Base-by-base conservation (phyloP, 2,888 invertebrate species). In the Chalcis sispes region DNA sequence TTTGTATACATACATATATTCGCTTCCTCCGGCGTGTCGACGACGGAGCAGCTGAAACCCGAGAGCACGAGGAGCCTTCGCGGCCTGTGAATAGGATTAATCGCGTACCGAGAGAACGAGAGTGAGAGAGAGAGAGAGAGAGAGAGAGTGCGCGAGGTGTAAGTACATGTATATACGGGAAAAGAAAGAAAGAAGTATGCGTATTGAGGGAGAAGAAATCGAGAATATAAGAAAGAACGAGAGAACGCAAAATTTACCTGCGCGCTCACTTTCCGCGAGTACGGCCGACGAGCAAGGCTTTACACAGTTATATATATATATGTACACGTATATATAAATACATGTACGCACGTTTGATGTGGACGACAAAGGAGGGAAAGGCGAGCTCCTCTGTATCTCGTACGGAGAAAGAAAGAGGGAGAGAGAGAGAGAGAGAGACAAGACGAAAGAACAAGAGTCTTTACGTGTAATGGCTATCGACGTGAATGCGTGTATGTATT, bases 1-100 rank as follows among this genome's bases (percentile, higher is more conserved):
- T 79, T 82, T 82, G 84, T n/a, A n/a, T 36, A 84, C 85, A 85
- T 83, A 84, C 84, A 81, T 77, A 80, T 83, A 79, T 79, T 82
- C 83, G 84, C 72, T 79, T 79, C 85, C 83, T 85, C 87, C 86
- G 86, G 87, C 85, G 7, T n/a, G n/a, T n/a, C n/a, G n/a, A n/a
- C 85, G 83, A 80, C 81, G 84, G 76, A 81, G 82, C 78, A 81
- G 82, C 82, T 82, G 83, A 82, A 81, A 81, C 79, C 80, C 80
- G 79, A 78, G 58, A 56, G 52, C 52, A 15, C 13, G 8, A 2
- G 20, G 20, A 13, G n/a, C 72, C 77, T 75, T 72, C 73, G 72
- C 74, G 75, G 69, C 76, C 71, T 69, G 75, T 66, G 75, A 71
- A 75, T 75, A 72, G 71, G 66, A 77, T 71, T 72, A 75, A 72